phyloP scores from a whole-genome alignment of 30 jellyfish, hydroid and myxozoan species.

The Aurelia sp. region DNA sequence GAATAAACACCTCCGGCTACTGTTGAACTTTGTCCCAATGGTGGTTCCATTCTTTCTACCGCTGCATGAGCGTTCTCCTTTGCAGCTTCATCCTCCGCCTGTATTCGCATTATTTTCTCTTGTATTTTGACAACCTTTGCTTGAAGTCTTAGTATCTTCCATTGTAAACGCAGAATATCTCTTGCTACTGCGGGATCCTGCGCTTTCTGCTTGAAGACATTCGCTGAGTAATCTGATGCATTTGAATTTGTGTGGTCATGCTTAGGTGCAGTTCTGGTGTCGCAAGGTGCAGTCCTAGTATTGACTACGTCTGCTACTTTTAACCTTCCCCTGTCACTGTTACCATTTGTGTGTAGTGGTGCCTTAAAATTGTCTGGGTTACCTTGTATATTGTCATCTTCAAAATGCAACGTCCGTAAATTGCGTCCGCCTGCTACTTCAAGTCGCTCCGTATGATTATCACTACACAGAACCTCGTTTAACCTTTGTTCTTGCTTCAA shows the following conservation, averaged over 20 bases:
- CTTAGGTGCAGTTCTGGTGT: no score
- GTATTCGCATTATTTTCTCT: slow-evolving; percentile 82
- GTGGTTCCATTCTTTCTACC: slow-evolving; percentile 69
- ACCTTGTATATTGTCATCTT: no score
- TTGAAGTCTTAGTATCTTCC: slow-evolving; percentile 95
- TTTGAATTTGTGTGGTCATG: slow-evolving; percentile 30
- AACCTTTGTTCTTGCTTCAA: no score
- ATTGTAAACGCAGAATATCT: slow-evolving; percentile 85
- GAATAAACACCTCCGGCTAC: slow-evolving; percentile 55
- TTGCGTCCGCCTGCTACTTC: no score
- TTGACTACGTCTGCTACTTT: no score
- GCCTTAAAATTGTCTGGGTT: no score
- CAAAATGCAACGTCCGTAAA: no score
- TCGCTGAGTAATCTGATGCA: slow-evolving; percentile 68
- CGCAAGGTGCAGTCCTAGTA: no score
- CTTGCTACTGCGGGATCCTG: slow-evolving; percentile 94
- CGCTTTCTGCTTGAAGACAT: slow-evolving; percentile 63
- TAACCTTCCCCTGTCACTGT: no score
- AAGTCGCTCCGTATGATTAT: no score
- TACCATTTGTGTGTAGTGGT: no score
- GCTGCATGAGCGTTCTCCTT: slow-evolving; percentile 46
- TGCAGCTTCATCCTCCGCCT: slow-evolving; percentile 75
- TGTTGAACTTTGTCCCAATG: slow-evolving; percentile 72
- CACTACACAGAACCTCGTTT: no score
- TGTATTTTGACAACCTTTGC: slow-evolving; percentile 98